phyloP scores from a whole-genome alignment of 64 coral and sea anemone species.

The Orbicella faveolata region DNA sequence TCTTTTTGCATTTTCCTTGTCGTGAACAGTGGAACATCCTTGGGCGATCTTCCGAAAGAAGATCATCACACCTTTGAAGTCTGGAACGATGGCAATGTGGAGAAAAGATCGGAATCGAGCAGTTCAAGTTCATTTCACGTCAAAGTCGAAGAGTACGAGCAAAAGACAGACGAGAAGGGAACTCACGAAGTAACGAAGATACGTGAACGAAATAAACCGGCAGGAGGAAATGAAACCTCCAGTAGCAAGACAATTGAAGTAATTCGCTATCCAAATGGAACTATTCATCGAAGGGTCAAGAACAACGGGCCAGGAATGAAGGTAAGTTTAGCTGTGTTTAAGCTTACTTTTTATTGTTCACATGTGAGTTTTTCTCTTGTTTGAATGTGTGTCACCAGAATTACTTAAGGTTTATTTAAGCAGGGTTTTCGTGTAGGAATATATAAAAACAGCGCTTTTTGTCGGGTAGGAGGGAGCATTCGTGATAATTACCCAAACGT shows the following conservation, averaged over 20 bases:
- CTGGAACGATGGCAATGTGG: neutral
- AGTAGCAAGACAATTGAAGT: conserved; percentile 33
- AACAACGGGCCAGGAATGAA: conserved; percentile 15
- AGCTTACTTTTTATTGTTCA: neutral
- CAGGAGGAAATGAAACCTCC: conserved; percentile 17
- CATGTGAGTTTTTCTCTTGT: no score
- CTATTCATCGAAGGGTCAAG: conserved; percentile 32
- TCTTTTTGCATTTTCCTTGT: neutral
- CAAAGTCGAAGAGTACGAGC: conserved; percentile 27
- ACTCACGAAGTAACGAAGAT: conserved; percentile 32
- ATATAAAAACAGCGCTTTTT: no score
- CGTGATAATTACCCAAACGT: no score
- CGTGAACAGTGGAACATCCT: neutral
- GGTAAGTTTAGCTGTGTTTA: neutral
- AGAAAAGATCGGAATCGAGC: conserved; percentile 17
- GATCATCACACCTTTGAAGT: neutral
- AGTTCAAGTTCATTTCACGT: neutral
- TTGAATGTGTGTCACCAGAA: neutral
- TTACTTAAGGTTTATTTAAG: no score
- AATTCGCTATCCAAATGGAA: conserved; percentile 28
- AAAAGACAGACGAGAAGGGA: conserved; percentile 24
- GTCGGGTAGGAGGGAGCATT: no score
- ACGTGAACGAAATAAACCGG: conserved; percentile 4
- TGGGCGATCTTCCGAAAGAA: neutral
- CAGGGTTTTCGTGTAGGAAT: no score